These are phyloP conservation scores for Argyresthia goedartella DNA, from an alignment of 2,888 invertebrate species.

Conservation along the genomic window DNA sequence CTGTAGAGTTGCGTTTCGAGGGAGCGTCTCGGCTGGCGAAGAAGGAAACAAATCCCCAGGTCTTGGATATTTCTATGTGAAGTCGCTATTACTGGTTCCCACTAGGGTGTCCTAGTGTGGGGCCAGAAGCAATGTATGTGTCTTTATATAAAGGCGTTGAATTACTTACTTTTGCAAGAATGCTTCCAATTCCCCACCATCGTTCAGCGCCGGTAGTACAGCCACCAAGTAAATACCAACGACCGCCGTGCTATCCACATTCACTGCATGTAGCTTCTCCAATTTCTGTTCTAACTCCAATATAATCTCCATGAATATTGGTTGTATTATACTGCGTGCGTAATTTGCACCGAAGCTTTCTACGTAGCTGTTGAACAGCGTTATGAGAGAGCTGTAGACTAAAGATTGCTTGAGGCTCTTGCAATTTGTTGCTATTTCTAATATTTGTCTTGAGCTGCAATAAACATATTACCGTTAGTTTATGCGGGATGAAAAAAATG, in stretches of 20 bases:
- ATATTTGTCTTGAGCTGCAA: constrained; percentile 55
- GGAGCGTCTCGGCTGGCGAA: too few species aligned
- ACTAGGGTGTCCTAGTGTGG: too few species aligned
- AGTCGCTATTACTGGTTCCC: too few species aligned
- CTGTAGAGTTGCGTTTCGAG: too few species aligned
- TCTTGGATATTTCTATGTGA: too few species aligned
- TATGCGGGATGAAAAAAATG: too few species aligned
- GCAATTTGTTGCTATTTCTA: constrained; percentile 37
- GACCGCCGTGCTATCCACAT: constrained; percentile 65
- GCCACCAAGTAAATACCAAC: constrained; percentile 74
- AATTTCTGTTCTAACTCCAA: constrained; percentile 73
- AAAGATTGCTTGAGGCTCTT: constrained; percentile 42
- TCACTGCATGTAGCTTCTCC: constrained; percentile 64
- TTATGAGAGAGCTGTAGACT: constrained; percentile 45
- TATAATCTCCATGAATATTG: constrained; percentile 69
- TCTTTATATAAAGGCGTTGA: background rate
- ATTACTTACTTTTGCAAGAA: constrained; percentile 71
- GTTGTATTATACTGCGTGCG: constrained; percentile 66
- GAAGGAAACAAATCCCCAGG: too few species aligned
- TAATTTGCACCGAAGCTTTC: constrained; percentile 77
- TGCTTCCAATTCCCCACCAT: constrained; percentile 58
- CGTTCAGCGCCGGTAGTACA: constrained; percentile 62
- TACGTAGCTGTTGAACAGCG: constrained; percentile 55
- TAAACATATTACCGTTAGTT: too few species aligned
- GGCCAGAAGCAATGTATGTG: too few species aligned